Conservation (phyloP, 2,797 vertebrate genomes). For the Rachycentron canadum region DNA sequence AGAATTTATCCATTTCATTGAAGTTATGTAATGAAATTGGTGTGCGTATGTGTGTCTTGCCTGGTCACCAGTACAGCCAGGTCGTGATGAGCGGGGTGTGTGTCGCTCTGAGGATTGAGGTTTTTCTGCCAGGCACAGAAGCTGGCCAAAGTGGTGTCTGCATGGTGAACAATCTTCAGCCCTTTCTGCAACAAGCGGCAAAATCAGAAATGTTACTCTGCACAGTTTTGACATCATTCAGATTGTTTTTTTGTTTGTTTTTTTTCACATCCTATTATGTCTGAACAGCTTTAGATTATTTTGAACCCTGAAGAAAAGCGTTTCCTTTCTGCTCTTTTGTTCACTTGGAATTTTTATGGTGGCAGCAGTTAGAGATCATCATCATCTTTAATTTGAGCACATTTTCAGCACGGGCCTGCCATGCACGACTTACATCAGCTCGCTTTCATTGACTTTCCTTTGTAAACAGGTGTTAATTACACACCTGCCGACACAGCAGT, state of each 20-base stretch:
- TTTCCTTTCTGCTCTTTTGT: background rate
- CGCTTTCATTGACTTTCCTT: background rate
- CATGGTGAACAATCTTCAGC: slow-evolving; percentile 95
- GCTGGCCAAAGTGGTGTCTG: slow-evolving; percentile 94
- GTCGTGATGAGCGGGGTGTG: slow-evolving; percentile 95
- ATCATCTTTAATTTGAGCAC: background rate
- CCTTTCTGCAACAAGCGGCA: slow-evolving; percentile 87
- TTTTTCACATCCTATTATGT: background rate
- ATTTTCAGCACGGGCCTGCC: background rate
- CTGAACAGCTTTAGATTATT: background rate
- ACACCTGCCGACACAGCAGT: background rate
- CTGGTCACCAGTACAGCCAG: slow-evolving; percentile 95
- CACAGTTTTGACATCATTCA: background rate
- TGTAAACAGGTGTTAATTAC: background rate
- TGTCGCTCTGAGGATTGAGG: slow-evolving; percentile 94
- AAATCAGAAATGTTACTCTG: background rate
- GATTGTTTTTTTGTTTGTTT: background rate
- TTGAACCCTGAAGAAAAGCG: background rate
- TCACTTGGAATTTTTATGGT: background rate
- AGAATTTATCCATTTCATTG: background rate
- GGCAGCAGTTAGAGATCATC: background rate
- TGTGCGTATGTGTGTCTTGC: slow-evolving; percentile 60
- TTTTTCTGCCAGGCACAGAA: slow-evolving; percentile 99
- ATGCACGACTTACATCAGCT: background rate
- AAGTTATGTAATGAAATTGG: background rate